phyloP scores from a whole-genome alignment of 1,140 invertebrate species.

The Drosophila arawakana region DNA sequence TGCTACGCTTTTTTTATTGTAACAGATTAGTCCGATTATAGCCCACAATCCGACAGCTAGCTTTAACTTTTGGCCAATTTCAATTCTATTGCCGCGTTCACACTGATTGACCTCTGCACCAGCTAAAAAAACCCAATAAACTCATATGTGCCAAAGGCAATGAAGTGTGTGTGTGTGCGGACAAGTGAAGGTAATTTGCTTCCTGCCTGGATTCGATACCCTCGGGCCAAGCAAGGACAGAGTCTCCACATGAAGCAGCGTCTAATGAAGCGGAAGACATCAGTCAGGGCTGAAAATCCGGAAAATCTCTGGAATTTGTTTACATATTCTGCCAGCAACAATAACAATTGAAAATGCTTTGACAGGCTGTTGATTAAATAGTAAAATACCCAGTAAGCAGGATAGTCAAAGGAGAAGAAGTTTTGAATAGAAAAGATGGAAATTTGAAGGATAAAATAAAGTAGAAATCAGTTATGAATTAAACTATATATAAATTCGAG shows the following conservation, averaged over 20 bases:
- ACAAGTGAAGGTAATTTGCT: constrained; percentile 73
- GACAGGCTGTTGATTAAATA: constrained; percentile 34
- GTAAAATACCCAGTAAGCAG: constrained; percentile 13
- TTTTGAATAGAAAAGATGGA: background rate
- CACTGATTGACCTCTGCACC: constrained; percentile 64
- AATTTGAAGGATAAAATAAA: background rate
- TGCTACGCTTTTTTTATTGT: constrained; percentile 21
- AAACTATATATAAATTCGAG: background rate
- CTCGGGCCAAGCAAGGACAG: constrained; percentile 23
- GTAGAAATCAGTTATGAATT: background rate
- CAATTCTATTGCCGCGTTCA: constrained; percentile 45
- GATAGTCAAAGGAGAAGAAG: background rate
- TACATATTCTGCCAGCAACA: background rate
- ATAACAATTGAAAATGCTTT: constrained; percentile 34
- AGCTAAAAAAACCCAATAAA: background rate
- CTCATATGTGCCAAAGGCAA: constrained; percentile 43
- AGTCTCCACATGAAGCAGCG: constrained; percentile 24
- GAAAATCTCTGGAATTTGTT: background rate
- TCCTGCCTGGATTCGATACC: constrained; percentile 28
- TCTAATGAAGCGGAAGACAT: constrained; percentile 64
- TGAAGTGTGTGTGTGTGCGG: constrained; percentile 37
- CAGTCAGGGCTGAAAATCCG: background rate
- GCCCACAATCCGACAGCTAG: constrained; percentile 20
- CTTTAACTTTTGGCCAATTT: constrained; percentile 42
- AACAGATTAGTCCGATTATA: constrained; percentile 46